These are phyloP conservation scores for Urophycis tenuis DNA, from an alignment of 2,797 vertebrate genomes.

Conservation along the genomic window DNA sequence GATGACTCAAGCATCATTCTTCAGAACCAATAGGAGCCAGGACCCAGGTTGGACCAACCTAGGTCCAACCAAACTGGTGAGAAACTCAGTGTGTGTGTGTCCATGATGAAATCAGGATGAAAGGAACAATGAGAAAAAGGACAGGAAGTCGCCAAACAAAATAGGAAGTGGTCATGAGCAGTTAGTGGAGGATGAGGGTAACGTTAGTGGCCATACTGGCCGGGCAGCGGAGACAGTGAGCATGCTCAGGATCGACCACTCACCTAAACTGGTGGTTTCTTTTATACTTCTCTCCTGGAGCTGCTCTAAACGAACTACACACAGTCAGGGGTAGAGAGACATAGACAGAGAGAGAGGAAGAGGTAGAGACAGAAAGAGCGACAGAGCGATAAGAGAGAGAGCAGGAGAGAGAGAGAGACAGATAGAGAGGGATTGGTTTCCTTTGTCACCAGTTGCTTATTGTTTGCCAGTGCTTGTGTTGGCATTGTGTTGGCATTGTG, in stretches of 20 bases:
- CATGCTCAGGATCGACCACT: slow-evolving; percentile 57
- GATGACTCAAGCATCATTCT: neutral
- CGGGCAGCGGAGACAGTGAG: neutral
- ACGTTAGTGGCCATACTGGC: slow-evolving; percentile 8
- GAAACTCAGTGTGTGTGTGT: neutral
- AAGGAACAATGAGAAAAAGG: slow-evolving; percentile 15
- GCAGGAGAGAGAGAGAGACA: neutral
- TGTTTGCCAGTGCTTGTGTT: neutral
- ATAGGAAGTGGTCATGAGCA: slow-evolving; percentile 46
- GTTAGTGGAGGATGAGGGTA: slow-evolving; percentile 37
- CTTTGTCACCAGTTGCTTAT: slow-evolving; percentile 1
- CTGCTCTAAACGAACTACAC: slow-evolving; percentile 95
- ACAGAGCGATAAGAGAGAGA: neutral
- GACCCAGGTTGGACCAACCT: neutral
- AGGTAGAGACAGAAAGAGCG: too few species aligned
- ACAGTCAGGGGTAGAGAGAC: slow-evolving; percentile 62
- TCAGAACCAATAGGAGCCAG: neutral
- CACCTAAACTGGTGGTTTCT: slow-evolving; percentile 97
- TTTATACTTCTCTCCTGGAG: slow-evolving; percentile 98
- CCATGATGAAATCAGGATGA: slow-evolving; percentile 20
- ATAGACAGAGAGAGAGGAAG: neutral
- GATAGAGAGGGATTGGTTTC: neutral
- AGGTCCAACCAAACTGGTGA: neutral
- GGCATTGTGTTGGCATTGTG: too few species aligned
- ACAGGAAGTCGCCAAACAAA: slow-evolving; percentile 51